Percentiles rank a stretch among this genome's conserved stretches.
These are phyloP conservation scores for Sympetrum striolatum DNA, from an alignment of 2,888 invertebrate genomes.

Conservation along the genomic window DNA sequence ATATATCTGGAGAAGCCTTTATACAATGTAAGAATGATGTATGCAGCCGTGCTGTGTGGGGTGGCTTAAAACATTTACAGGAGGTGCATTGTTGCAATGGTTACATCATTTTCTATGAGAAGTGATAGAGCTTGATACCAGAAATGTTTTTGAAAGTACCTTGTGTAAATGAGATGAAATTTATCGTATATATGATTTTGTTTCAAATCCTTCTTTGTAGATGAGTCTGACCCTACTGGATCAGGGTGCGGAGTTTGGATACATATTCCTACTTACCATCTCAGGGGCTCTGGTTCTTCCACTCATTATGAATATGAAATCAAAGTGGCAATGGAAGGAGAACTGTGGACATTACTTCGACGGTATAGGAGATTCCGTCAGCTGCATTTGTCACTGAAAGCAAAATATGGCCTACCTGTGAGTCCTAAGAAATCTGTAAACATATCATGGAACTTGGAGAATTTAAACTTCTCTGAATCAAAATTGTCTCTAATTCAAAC, in stretches of 20 bases:
- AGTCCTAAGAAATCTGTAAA: constrained; percentile 44
- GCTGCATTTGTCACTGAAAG: constrained; percentile 79
- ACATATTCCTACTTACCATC: constrained; percentile 78
- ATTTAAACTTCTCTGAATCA: too few species aligned
- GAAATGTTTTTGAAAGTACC: too few species aligned
- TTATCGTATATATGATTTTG: too few species aligned
- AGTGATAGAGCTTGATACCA: too few species aligned
- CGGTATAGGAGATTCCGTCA: constrained; percentile 88
- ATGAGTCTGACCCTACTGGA: constrained; percentile 1
- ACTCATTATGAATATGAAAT: constrained; percentile 93
- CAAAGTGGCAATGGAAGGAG: constrained; percentile 73
- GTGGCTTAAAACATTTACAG: too few species aligned
- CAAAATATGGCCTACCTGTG: constrained; percentile 80
- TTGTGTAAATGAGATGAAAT: too few species aligned
- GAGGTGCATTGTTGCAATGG: too few species aligned
- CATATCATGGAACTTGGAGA: background rate
- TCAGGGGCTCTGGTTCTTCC: constrained; percentile 82
- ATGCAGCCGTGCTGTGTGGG: too few species aligned
- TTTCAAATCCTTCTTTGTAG: constrained; percentile 55
- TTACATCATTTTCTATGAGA: too few species aligned
- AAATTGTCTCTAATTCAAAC: too few species aligned
- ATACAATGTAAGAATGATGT: too few species aligned
- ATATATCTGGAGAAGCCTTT: too few species aligned
- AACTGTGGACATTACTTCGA: constrained; percentile 79
- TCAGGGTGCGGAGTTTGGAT: constrained; percentile 54